These are phyloP conservation scores for Heliconius hermathena DNA, from an alignment of 1,140 invertebrate genomes.

Conservation along the genomic window DNA sequence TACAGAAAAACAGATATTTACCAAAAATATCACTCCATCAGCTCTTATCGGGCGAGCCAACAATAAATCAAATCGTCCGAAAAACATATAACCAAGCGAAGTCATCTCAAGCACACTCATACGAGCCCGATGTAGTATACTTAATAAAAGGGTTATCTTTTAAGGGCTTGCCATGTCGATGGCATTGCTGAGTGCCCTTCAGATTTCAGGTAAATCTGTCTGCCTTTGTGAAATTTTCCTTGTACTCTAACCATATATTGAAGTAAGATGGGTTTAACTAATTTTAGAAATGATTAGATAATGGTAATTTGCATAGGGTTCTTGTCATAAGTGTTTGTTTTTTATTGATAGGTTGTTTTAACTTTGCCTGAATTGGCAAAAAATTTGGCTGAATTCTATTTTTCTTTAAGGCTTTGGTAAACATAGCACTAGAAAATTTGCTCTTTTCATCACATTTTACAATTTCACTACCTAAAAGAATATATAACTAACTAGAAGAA, in stretches of 20 bases:
- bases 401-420: no score
- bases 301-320: neutral
- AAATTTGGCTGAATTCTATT: no score
- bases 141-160: conserved; percentile 52
- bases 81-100: conserved; percentile 39
- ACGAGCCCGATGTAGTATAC: conserved; percentile 42
- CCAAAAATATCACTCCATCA: neutral
- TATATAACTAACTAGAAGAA: no score
- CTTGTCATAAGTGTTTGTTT: neutral
- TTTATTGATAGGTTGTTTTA: no score
- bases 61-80: conserved; percentile 39
- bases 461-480: no score
- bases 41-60: neutral
- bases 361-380: no score
- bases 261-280: neutral
- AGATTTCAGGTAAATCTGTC: conserved; percentile 37
- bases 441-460: no score
- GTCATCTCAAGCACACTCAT: conserved; percentile 34
- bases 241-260: conserved; percentile 9
- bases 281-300: neutral
- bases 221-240: conserved; percentile 34
- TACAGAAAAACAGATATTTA: neutral
- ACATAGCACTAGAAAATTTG: no score
- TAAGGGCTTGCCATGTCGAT: conserved; percentile 40
- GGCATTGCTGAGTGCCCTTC: conserved; percentile 32